A percentile compares a stretch with the other conserved stretches of the same genome.
Conservation (phyloP, 2,888 invertebrate genomes). For the Punctoribates punctum region DNA sequence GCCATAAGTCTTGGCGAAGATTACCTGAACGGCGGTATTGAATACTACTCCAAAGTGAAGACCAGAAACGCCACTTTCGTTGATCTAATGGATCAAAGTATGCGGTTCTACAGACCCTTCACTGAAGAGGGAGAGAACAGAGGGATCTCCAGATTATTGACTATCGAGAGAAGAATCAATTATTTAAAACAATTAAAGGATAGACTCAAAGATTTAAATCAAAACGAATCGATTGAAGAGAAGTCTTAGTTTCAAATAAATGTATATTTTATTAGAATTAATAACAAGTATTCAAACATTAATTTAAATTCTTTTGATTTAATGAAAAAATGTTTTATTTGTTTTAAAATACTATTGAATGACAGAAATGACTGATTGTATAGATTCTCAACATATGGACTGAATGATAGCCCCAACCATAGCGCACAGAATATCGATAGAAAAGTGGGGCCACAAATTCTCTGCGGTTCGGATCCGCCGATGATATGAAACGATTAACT, state of each 20-base stretch:
- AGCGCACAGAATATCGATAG: too few relatives aligned
- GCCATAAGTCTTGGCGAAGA: slow-evolving; percentile 62
- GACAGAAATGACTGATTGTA: too few relatives aligned
- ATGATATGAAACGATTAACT: background rate
- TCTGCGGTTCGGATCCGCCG: background rate
- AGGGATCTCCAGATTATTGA: background rate
- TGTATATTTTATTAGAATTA: too few relatives aligned
- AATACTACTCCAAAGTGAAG: slow-evolving; percentile 69
- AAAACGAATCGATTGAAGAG: background rate
- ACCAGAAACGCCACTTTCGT: slow-evolving; percentile 70
- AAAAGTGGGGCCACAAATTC: background rate
- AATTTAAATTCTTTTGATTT: too few relatives aligned
- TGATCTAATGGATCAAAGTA: slow-evolving; percentile 61
- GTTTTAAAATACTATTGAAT: too few relatives aligned
- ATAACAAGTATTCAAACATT: too few relatives aligned
- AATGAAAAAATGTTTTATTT: too few relatives aligned
- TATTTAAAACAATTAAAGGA: background rate
- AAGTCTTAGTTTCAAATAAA: too few relatives aligned
- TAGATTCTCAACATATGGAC: too few relatives aligned
- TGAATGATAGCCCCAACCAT: too few relatives aligned
- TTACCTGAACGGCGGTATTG: slow-evolving; percentile 68
- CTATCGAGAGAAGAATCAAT: background rate
- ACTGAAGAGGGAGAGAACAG: slow-evolving; percentile 12
- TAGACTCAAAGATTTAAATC: background rate
- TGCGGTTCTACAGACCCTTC: slow-evolving; percentile 58